phyloP scores from a whole-genome alignment of 2,888 invertebrate genomes.

The Tanaodytes sp. region DNA sequence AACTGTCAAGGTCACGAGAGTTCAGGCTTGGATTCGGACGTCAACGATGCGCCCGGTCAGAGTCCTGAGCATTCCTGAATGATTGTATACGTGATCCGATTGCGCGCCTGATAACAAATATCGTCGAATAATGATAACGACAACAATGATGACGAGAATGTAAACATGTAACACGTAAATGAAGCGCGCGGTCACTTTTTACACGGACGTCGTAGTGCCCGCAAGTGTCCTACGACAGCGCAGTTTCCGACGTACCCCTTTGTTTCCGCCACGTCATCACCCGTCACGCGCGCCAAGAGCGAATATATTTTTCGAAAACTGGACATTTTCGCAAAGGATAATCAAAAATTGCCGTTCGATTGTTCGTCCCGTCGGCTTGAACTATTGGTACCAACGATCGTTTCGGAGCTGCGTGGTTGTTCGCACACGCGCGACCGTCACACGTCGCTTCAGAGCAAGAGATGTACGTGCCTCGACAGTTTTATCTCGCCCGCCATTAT shows the following conservation, averaged over 20 bases:
- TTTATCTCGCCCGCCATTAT: conserved; percentile 26
- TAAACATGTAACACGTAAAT: background rate
- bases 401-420: background rate
- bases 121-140: no score
- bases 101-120: no score
- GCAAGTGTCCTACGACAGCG: no score
- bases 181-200: background rate
- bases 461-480: conserved; percentile 21
- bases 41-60: no score
- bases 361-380: no score
- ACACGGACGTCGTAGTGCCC: background rate
- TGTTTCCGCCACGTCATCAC: background rate
- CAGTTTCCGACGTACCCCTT: no score
- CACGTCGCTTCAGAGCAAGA: conserved; percentile 18
- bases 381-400: no score
- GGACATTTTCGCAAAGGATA: conserved; percentile 29
- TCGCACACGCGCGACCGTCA: conserved; percentile 8
- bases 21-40: no score
- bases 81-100: no score
- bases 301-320: conserved; percentile 13
- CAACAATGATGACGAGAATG: background rate
- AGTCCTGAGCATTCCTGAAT: no score
- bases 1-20: no score
- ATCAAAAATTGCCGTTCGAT: conserved; percentile 31
- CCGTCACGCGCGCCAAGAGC: background rate